A percentile compares a stretch with the other conserved stretches of the same genome.
Evolutionary conservation across 2,113 vertebrate genomes (phyloP).

Genomic region (Ochotona curzoniae): DNA sequence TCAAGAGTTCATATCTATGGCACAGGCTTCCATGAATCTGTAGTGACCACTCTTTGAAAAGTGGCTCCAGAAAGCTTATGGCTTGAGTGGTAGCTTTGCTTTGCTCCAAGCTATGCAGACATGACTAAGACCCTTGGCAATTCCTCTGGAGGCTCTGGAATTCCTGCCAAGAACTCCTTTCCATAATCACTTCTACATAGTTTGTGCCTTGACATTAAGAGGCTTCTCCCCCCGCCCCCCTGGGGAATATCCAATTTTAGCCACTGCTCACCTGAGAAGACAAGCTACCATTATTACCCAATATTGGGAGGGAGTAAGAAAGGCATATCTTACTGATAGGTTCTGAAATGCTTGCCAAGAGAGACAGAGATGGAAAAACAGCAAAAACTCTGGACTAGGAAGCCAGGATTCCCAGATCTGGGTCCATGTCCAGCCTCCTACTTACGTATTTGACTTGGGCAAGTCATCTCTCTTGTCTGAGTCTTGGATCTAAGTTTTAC

Average conservation of each 20-base stretch:
- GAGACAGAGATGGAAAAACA: background rate
- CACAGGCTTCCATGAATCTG: background rate
- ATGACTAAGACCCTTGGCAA: background rate
- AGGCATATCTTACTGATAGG: background rate
- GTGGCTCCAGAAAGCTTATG: background rate
- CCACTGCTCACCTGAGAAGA: background rate
- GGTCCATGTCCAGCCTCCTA: background rate
- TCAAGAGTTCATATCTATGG: background rate
- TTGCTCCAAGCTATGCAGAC: background rate
- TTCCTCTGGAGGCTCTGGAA: background rate
- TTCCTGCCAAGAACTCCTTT: background rate
- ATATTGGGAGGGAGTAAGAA: accelerated
- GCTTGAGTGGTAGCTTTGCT: background rate
- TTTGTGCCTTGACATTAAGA: background rate
- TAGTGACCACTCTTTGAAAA: background rate
- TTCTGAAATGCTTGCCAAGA: background rate
- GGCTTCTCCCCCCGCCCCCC: no score
- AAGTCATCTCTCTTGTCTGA: background rate
- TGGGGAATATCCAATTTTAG: background rate
- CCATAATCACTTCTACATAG: background rate
- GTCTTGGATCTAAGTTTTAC: background rate
- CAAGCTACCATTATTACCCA: background rate
- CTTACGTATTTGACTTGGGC: background rate
- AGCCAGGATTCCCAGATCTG: background rate
- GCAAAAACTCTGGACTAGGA: background rate